These are phyloP conservation scores for Heteractis magnifica DNA, from an alignment of 92 coral and sea anemone genomes.

Conservation along the genomic window DNA sequence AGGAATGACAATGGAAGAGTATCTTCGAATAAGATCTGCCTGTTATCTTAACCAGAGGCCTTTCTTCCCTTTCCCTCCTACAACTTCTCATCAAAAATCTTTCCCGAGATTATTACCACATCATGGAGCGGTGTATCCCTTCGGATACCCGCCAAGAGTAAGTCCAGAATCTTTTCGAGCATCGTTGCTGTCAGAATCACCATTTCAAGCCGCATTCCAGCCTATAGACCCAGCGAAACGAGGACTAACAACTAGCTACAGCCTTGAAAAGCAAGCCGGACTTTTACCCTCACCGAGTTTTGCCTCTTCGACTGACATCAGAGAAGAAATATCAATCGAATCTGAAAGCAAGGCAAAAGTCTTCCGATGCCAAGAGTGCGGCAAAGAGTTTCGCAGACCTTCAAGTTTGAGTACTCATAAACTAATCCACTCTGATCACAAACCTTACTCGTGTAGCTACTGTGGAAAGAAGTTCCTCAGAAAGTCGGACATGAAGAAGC, in stretches of 20 bases:
- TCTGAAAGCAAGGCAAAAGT: conserved; percentile 50
- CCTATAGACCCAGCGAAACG: conserved; percentile 11
- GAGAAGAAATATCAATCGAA: conserved; percentile 22
- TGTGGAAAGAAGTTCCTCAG: conserved; percentile 86
- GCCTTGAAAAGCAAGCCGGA: conserved; percentile 10
- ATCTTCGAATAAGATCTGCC: conserved; percentile 28
- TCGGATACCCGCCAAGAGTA: neutral
- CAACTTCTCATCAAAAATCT: conserved; percentile 16
- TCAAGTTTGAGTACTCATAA: conserved; percentile 87
- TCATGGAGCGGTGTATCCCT: neutral
- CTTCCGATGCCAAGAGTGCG: conserved; percentile 78
- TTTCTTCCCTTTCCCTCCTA: conserved; percentile 38
- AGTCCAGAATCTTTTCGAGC: conserved; percentile 4
- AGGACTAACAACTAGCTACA: conserved; percentile 3
- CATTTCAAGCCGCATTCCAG: neutral
- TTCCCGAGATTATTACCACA: neutral
- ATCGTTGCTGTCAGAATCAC: neutral
- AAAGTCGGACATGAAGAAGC: conserved; percentile 91
- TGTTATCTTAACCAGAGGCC: conserved; percentile 24
- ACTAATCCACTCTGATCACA: conserved; percentile 84
- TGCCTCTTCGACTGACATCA: neutral
- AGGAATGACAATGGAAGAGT: conserved; percentile 43
- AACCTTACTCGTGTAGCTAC: conserved; percentile 75
- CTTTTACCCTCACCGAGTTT: neutral
- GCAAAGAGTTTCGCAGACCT: conserved; percentile 84